These are phyloP conservation scores for Cyanocitta stelleri DNA, from an alignment of 2,113 vertebrate genomes.

Conservation along the genomic window DNA sequence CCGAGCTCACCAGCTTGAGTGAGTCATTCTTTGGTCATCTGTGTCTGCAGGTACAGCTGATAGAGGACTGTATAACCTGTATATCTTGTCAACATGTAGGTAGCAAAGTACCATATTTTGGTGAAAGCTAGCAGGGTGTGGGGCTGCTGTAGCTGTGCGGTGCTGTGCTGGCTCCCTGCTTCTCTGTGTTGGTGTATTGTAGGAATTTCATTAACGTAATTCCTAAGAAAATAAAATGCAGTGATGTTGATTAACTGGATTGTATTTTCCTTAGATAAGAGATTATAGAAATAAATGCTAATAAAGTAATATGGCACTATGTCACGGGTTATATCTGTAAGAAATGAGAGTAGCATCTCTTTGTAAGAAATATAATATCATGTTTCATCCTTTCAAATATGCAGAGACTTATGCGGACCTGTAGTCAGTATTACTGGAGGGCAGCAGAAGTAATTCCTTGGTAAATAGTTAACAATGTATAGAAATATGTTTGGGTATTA, in stretches of 20 bases:
- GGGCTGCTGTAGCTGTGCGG: rapidly evolving
- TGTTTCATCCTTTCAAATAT: neutral
- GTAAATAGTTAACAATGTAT: neutral
- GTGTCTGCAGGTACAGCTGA: neutral
- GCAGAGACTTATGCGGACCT: neutral
- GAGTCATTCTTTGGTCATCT: neutral
- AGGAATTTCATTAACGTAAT: constrained; percentile 27
- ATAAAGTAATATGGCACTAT: constrained; percentile 26
- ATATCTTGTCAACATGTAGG: neutral
- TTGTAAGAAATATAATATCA: neutral
- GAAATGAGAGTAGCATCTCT: neutral
- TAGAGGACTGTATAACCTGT: neutral
- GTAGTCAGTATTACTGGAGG: neutral
- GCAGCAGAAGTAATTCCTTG: neutral
- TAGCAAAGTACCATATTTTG: neutral
- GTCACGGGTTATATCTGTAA: neutral
- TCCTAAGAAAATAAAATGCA: constrained; percentile 28
- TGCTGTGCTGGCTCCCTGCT: neutral
- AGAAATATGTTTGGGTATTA: neutral
- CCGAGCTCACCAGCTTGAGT: neutral
- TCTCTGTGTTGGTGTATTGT: neutral
- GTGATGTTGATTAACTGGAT: constrained; percentile 26
- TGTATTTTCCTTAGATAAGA: constrained; percentile 21
- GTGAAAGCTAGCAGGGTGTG: neutral
- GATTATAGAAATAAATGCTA: constrained; percentile 31